Evolutionary conservation across 1,140 invertebrate genomes (phyloP), one percentile per base, ranked within the genome.

Genomic region (Rhyacophila brunnea): DNA sequence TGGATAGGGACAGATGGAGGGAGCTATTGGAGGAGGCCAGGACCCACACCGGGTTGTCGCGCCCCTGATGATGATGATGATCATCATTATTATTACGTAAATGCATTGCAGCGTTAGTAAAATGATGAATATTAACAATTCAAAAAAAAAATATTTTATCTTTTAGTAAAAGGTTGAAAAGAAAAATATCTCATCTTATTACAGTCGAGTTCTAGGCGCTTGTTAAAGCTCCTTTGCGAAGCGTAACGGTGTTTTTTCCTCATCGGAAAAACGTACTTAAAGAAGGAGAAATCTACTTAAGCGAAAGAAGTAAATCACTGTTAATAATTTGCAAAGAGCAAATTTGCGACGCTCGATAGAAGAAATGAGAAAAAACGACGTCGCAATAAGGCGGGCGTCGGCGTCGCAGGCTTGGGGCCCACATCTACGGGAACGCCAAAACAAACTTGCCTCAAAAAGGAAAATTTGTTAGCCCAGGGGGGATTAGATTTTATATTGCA

Each of bases 261-360:
- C 46, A 48, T 32, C n/a, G 46, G 46, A 28, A 48, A 17, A 13
- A 11, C 19, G 46, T 28, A 11, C 18, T 50, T 35, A 38, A 38
- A 50, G 48, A 11, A 45, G 42, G 9, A 47, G 20, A 23, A 50
- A 49, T 19, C 36, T 28, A 14, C 45, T 57, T 49, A 49, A 49
- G 38, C 35, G 46, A 49, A 19, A 43, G 36, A 28, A 42, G 32
- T 49, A 57, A 57, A 57, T 57, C 55, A 49, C 45, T 57, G 55
- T 57, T 57, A 48, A 57, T 57, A 57, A 57, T 57, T 57, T 49
- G 45, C 18, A 57, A 57, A 57, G 38, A 57, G 55, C 45, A 47
- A 55, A 55, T 55, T 55, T 55, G 28, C 52, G 19, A 36, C 19
- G 44, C 32, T 47, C 40, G 18, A 47, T 45, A 40, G 42, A 47